These are phyloP conservation scores for Thrips palmi DNA, from an alignment of 1,140 invertebrate species.

Conservation along the genomic window DNA sequence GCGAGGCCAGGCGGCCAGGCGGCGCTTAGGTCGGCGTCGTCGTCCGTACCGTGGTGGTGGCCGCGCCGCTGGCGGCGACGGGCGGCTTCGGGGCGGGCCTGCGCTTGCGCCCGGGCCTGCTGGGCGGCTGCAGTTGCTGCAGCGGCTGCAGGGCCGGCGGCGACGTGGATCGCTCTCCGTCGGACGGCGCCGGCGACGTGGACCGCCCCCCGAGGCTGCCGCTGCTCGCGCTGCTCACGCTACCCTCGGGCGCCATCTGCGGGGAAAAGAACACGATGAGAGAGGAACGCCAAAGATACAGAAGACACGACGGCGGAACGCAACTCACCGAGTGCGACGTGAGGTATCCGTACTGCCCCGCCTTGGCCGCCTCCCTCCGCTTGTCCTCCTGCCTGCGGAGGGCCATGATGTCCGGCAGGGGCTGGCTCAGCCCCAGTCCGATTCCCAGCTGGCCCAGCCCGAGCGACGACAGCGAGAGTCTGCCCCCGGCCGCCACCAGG, in stretches of 20 bases:
- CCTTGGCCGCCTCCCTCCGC: slow-evolving; percentile 27
- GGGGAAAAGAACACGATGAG: slow-evolving; percentile 10
- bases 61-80: slow-evolving; percentile 4
- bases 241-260: slow-evolving; percentile 18
- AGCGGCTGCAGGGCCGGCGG: slow-evolving; percentile 20
- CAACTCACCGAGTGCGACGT: too few relatives aligned
- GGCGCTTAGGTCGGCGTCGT: not conserved
- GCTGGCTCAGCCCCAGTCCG: too few relatives aligned
- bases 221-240: slow-evolving; percentile 27
- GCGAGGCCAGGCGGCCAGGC: too few relatives aligned
- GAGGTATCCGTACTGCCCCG: slow-evolving; percentile 17
- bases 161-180: slow-evolving; percentile 20
- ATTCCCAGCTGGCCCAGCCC: too few relatives aligned
- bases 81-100: slow-evolving; percentile 39
- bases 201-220: slow-evolving; percentile 28
- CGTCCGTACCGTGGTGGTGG: slow-evolving; percentile 3
- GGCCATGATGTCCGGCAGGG: slow-evolving; percentile 41
- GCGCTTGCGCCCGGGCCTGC: slow-evolving; percentile 30
- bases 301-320: too few relatives aligned
- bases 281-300: slow-evolving; percentile 1
- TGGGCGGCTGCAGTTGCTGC: slow-evolving; percentile 27
- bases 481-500: slow-evolving; percentile 35
- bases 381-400: slow-evolving; percentile 29
- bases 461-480: slow-evolving; percentile 25
- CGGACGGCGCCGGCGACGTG: slow-evolving; percentile 29